Percentiles rank a stretch among this genome's conserved stretches.
Evolutionary conservation across 2,888 invertebrate species (phyloP).

Genomic region (Noctua comes): DNA sequence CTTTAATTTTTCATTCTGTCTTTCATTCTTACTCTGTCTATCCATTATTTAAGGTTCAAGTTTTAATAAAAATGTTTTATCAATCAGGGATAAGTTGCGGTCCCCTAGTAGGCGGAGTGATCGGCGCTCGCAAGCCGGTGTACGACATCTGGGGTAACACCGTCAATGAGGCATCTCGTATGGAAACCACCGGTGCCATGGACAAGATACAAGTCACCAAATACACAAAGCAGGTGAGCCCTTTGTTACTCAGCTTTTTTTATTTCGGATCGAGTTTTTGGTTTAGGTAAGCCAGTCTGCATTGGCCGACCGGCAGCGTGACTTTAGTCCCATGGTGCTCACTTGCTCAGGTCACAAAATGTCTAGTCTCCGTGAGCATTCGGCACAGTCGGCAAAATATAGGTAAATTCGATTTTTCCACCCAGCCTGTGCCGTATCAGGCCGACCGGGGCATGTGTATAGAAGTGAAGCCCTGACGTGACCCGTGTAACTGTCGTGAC

Average conservation of each 20-base stretch:
- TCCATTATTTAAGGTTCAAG: neutral
- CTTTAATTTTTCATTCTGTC: neutral
- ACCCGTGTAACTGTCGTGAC: neutral
- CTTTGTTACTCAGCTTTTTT: neutral
- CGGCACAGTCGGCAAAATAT: neutral
- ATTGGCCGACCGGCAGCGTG: neutral
- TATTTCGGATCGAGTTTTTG: neutral
- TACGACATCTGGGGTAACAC: conserved; percentile 99
- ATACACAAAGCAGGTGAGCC: conserved; percentile 93
- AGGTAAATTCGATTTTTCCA: neutral
- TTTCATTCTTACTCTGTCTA: neutral
- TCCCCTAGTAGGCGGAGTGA: conserved; percentile 98
- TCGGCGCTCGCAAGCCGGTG: conserved; percentile 98
- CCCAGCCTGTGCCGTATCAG: neutral
- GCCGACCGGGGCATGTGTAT: neutral
- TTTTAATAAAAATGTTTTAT: neutral
- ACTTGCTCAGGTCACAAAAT: neutral
- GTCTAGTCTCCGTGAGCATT: neutral
- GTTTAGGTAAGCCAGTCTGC: neutral
- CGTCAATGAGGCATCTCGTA: conserved; percentile 98
- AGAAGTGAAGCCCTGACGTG: neutral
- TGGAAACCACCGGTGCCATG: conserved; percentile 98
- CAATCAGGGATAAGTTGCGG: conserved; percentile 96
- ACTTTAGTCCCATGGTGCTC: neutral
- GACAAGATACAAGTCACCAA: conserved; percentile 97